Evolutionary conservation across 2,113 vertebrate genomes (phyloP), one percentile per base, ranked within the genome.

Genomic region (Syngnathus scovelli): DNA sequence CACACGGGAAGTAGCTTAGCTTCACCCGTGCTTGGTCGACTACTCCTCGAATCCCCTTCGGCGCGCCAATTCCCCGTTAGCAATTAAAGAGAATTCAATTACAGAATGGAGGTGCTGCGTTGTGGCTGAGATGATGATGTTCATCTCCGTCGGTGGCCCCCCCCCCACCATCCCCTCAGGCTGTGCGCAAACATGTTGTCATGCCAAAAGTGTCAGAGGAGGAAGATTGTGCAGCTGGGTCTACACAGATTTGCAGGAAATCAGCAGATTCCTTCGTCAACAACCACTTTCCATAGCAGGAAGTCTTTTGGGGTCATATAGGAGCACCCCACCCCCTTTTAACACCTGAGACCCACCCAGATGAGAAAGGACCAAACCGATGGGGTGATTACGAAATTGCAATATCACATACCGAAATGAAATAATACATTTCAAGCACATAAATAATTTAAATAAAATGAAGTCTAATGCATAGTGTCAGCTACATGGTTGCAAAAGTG

Each of bases 131-230:
- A 21, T n/a, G 59, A 37, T 43, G n/a, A 43, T 43, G 7, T 23
- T 21, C 10, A 21, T 61, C 54, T 56, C 54, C 9, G 18, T 39
- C 36, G 2, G 38, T 21, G 59, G 4, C 19, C 38, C 16, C n/a
- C n/a, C 19, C 36, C 18, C 4, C 58, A 4, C 13, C 27, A 10
- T 37, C 7, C 59, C 59, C n/a, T 15, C 12, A 4, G 38, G 12
- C 39, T 23, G 60, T 8, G 61, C 27, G 61, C 61, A 62, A 62
- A 62, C 61, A 62, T 12, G 41, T 44, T n/a, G n/a, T 41, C n/a
- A 16, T 39, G 61, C 41, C 41, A 44, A 21, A 44, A 44, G 61
- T 27, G 41, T 44, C 61, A 27, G 55, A 44, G 39, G 39, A 44
- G 21, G 21, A 18, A 6, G 39, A 13, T 44, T 0, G 61, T 43